These are phyloP conservation scores for Caenorhabditis sulstoni DNA, from an alignment of 2,888 invertebrate species.

Conservation along the genomic window DNA sequence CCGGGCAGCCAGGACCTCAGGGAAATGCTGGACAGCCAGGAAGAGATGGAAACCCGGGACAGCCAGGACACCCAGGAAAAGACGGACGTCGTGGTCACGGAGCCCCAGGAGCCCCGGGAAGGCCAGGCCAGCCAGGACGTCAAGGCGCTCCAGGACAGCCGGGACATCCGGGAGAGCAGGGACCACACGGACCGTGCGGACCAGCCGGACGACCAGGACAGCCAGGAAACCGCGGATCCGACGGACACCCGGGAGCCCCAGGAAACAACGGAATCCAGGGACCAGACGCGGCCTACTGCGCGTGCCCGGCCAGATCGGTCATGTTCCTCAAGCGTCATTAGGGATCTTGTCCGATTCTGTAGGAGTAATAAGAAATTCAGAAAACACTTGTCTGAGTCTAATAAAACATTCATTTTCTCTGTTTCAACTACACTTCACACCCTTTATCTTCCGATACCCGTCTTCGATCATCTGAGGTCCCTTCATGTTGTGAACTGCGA, in stretches of 20 bases:
- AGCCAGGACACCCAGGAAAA: constrained; percentile 60
- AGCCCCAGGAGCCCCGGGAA: constrained; percentile 56
- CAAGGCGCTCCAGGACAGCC: constrained; percentile 65
- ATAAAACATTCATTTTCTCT: constrained; percentile 33
- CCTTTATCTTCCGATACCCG: constrained; percentile 35
- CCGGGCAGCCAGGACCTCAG: constrained; percentile 62
- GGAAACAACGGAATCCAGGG: constrained; percentile 60
- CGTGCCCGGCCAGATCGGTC: constrained; percentile 48
- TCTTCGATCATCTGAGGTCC: constrained; percentile 44
- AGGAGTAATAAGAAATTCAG: constrained; percentile 24
- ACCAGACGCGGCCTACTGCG: constrained; percentile 54
- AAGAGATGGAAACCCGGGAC: constrained; percentile 59
- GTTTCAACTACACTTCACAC: constrained; percentile 28
- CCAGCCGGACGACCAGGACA: constrained; percentile 51
- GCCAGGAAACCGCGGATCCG: constrained; percentile 59
- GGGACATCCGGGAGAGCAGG: constrained; percentile 58
- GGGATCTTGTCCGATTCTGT: neutral
- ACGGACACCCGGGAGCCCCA: constrained; percentile 61
- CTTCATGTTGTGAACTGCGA: constrained; percentile 47
- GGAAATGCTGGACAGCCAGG: constrained; percentile 64
- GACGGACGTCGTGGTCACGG: constrained; percentile 58
- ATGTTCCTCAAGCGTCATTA: constrained; percentile 52
- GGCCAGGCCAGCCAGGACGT: constrained; percentile 62
- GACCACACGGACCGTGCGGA: constrained; percentile 46
- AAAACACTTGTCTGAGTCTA: constrained; percentile 12